Base-by-base conservation (phyloP, 2,797 vertebrate genomes). In the Perodicticus potto region DNA sequence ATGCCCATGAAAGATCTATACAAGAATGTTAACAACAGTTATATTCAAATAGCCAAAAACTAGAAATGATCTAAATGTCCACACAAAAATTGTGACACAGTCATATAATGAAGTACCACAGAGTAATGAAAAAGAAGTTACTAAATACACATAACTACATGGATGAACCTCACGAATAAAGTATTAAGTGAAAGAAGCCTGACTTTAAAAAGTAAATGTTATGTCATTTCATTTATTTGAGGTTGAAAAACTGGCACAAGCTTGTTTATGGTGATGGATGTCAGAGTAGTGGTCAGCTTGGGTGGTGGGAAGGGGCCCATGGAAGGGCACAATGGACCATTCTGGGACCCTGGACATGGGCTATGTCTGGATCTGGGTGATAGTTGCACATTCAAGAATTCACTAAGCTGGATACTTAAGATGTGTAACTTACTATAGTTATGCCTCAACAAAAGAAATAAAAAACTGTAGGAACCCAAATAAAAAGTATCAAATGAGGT, bases 91-190 rank as follows among this genome's bases (percentile, higher is more conserved):
- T 55, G 6, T 59, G 27, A 5, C 23, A 81, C 20, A 65, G 32
- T 82, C 61, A 57, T 55, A 40, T 0, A 57, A 59, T 22, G 9
- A 91, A 70, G 69, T 63, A 81, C 57, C 32, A 32, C 14, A 32
- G 5, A 80, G 20, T 4, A 87, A 80, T n/a, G 16, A 65, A 90
- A 91, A 94, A 89, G n/a, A 94, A 89, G n/a, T 34, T 22, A 40
- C 65, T 91, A 49, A 93, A 49, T 23, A 43, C 7, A 49, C 9
- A 13, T 27, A 81, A 88, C 25, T 5, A 57, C 7, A 23, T 45
- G 11, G 27, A 78, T 12, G 17, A 77, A n/a, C 65, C 27, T 32
- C 63, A 86, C 34, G 70, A 13, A 7, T 27, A 57, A 72, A 77
- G 91, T 13, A 3, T 25, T 43, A 76, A 81, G 61, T 55, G 74